Percentiles rank a stretch among this genome's conserved stretches.
Evolutionary conservation across 1,140 invertebrate species (phyloP).

Genomic region (Drosophila lacteicornis): DNA sequence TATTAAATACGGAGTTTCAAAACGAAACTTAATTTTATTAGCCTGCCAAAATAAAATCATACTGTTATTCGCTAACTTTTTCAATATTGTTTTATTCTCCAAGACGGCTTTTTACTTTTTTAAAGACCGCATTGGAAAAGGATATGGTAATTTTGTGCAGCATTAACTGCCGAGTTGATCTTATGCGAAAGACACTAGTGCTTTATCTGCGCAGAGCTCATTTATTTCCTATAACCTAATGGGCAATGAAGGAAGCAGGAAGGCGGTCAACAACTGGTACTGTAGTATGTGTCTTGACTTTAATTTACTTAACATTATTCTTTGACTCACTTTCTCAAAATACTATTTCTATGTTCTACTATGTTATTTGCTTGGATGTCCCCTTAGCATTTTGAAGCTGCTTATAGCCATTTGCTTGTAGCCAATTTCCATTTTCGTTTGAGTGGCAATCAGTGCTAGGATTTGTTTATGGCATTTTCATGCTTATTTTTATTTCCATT

Average conservation of each 20-base stretch:
- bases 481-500: conserved; percentile 65
- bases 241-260: no score
- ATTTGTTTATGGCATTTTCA: conserved; percentile 68
- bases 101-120: no score
- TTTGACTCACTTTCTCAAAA: conserved; percentile 12
- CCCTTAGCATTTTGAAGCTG: conserved; percentile 42
- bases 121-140: no score
- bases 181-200: no score
- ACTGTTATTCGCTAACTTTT: no score
- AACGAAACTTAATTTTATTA: conserved; percentile 6
- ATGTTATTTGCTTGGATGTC: conserved; percentile 18
- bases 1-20: conserved; percentile 27
- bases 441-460: conserved; percentile 61
- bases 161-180: no score
- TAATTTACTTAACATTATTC: conserved; percentile 24
- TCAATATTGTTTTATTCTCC: no score
- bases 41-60: background rate
- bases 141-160: no score
- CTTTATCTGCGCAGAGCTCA: no score
- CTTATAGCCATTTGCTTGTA: conserved; percentile 61
- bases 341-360: conserved; percentile 13
- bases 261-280: background rate
- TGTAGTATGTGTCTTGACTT: conserved; percentile 17
- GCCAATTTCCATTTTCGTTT: conserved; percentile 73
- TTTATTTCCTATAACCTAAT: no score